These are phyloP conservation scores for Ophion costatus DNA, from an alignment of 2,888 invertebrate species.

Conservation along the genomic window DNA sequence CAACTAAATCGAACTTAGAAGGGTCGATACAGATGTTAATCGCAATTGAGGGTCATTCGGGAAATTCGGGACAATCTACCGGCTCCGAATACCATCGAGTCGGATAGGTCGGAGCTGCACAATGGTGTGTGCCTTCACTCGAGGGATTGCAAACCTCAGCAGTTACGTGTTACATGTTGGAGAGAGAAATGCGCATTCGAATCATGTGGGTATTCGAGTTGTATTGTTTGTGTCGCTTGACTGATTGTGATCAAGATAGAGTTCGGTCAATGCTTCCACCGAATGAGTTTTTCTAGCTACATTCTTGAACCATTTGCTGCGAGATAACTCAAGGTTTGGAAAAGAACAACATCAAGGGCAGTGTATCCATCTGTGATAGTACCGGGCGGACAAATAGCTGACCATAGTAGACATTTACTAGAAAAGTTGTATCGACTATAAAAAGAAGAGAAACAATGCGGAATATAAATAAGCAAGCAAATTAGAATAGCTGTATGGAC, in stretches of 20 bases:
- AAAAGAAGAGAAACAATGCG: too few relatives aligned
- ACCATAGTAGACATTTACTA: too few relatives aligned
- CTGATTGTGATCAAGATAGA: background rate
- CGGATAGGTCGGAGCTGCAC: conserved; percentile 36
- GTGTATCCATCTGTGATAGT: too few relatives aligned
- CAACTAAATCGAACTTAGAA: conserved; percentile 9
- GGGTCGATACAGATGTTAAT: conserved; percentile 40
- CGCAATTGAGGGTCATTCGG: conserved; percentile 52
- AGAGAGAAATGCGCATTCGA: conserved; percentile 51
- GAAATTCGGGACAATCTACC: conserved; percentile 39
- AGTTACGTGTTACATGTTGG: conserved; percentile 48
- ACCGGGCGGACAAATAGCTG: too few relatives aligned
- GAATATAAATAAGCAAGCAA: background rate
- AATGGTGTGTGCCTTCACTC: conserved; percentile 31
- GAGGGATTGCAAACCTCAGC: conserved; percentile 12
- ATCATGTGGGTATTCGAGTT: conserved; percentile 29
- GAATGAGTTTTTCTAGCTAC: too few relatives aligned
- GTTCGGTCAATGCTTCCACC: background rate
- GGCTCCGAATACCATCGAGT: conserved; percentile 29
- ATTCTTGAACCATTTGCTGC: too few relatives aligned
- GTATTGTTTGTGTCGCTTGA: background rate
- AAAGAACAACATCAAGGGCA: too few relatives aligned
- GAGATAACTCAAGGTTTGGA: too few relatives aligned
- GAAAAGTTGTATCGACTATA: too few relatives aligned
- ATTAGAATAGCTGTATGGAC: background rate